These are phyloP conservation scores for Drosophila navojoa DNA, from an alignment of 1,140 invertebrate genomes.

Conservation along the genomic window DNA sequence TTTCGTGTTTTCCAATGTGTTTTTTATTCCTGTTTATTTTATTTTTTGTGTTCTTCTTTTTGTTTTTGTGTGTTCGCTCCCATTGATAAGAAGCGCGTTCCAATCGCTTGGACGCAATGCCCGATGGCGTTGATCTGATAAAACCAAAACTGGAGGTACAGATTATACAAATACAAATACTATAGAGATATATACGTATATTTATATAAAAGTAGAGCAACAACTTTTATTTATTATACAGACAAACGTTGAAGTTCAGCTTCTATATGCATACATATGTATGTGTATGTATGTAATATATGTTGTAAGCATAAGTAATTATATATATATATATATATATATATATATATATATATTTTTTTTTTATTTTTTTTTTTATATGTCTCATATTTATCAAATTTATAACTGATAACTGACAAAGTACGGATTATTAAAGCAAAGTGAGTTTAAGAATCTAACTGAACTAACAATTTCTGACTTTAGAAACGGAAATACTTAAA, in stretches of 20 bases:
- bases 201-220: background rate
- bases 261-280: too few relatives aligned
- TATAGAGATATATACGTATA: background rate
- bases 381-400: too few relatives aligned
- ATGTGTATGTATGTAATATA: background rate
- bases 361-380: too few relatives aligned
- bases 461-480: too few relatives aligned
- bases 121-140: conserved; percentile 22
- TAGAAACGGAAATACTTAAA: too few relatives aligned
- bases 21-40: too few relatives aligned
- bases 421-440: too few relatives aligned
- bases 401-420: too few relatives aligned
- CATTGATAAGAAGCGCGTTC: conserved; percentile 2
- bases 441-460: too few relatives aligned
- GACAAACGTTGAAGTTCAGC: too few relatives aligned
- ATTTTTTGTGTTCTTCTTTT: background rate
- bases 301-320: background rate
- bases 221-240: too few relatives aligned
- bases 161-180: background rate
- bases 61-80: background rate
- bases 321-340: background rate
- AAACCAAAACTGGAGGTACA: conserved; percentile 4
- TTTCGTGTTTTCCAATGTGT: conserved; percentile 14
- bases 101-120: conserved; percentile 9
- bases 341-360: background rate